Conservation (phyloP, 1,140 invertebrate species). For the Drosophila albomicans region DNA sequence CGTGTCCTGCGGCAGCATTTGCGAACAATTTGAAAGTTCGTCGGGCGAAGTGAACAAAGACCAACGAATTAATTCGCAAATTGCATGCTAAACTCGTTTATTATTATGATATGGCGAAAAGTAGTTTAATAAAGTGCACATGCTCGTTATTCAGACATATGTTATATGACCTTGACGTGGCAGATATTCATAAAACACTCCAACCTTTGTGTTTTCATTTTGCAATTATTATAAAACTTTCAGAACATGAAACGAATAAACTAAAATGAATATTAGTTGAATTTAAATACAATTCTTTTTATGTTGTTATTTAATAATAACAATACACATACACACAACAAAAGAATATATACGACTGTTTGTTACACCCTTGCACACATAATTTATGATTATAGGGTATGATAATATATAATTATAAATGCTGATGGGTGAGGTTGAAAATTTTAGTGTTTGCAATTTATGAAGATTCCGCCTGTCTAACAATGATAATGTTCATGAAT, state of each 20-base stretch:
- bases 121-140: constrained; percentile 20
- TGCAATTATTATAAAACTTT: too few species aligned
- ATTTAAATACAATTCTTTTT: too few species aligned
- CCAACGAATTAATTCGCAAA: constrained; percentile 33
- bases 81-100: constrained; percentile 34
- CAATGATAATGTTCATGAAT: background rate
- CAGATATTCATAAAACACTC: background rate
- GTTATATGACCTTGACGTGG: background rate
- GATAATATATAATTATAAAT: background rate
- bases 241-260: too few species aligned
- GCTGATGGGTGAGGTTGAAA: background rate
- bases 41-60: background rate
- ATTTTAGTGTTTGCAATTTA: constrained; percentile 5
- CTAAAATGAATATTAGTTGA: too few species aligned
- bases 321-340: too few species aligned
- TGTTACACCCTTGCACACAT: background rate
- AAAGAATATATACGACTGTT: too few species aligned
- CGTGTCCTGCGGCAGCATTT: constrained; percentile 12
- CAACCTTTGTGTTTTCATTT: too few species aligned
- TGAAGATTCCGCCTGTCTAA: background rate
- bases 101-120: constrained; percentile 10
- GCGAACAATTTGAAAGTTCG: constrained; percentile 11
- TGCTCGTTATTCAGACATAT: constrained; percentile 4
- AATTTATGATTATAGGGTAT: background rate
- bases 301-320: too few species aligned